Base-by-base conservation (phyloP, 1,140 invertebrate species). In the Heliconius himera region DNA sequence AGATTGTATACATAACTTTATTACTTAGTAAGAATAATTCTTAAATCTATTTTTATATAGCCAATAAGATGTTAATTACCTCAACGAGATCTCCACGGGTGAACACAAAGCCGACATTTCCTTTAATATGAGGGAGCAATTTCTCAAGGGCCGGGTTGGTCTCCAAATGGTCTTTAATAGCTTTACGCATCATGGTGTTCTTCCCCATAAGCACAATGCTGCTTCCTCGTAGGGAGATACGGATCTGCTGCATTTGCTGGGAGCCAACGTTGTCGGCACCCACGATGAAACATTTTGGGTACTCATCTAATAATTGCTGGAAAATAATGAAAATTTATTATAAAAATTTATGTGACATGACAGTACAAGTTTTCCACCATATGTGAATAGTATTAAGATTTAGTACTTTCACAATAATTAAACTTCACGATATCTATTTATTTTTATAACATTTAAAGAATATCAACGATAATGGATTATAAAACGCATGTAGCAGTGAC, bases 171-270 rank as follows among this genome's bases (percentile, higher is more conserved):
- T 99, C 99, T 82, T 98, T 97, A 91, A 99, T 99, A 29, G 99
- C 99, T 95, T 99, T 99, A 74, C 99, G 97, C 98, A 99, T 99
- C 99, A 99, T 99, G 83, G 99, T 99, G 95, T 99, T 99, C 95
- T 99, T 99, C 76, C 99, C 99, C 99, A 99, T 99, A 76, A 99
- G 96, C 29, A 99, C 98, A 49, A 99, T 98, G 85, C 97, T 98
- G 89, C 96, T 96, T 3, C 98, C 98, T 88, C 99, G 96, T 20
- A 99, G 95, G 49, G 98, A 97, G 91, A 98, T 97, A 93, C 99
- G 98, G 89, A 99, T 99, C 94, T 99, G 98, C 95, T 99, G 99
- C 99, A 99, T 99, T 95, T 99, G 99, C 95, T 98, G 99, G n/a
- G 99, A 99, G 80, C 99, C 99, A 85, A 99, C 99, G 97, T 99